Conservation (phyloP, 2,888 invertebrate species). For the Microplitis manilae region DNA sequence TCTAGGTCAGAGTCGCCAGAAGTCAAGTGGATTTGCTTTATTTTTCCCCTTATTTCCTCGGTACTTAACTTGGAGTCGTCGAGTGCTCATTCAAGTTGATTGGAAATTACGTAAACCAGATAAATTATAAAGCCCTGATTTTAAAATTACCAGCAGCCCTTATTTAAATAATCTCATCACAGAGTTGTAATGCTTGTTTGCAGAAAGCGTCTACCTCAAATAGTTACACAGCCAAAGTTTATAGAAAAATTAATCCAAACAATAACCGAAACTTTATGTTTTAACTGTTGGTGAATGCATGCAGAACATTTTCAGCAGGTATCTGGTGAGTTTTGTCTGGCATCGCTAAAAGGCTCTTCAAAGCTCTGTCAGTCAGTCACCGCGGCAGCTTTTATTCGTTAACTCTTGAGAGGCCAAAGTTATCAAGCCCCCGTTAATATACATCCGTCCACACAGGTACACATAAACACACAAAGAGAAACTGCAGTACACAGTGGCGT, state of each 20-base stretch:
- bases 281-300: too few species aligned
- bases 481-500: constrained; percentile 8
- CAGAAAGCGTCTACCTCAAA: too few species aligned
- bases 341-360: constrained; percentile 22
- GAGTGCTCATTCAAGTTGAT: background rate
- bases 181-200: too few species aligned
- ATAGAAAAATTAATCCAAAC: too few species aligned
- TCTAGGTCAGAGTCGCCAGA: constrained; percentile 7
- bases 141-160: too few species aligned
- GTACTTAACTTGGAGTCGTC: background rate
- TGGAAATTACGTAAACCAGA: background rate
- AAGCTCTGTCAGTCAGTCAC: constrained; percentile 16
- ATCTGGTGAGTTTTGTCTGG: background rate
- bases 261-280: too few species aligned
- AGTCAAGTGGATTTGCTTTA: constrained; percentile 7
- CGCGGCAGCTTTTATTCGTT: constrained; percentile 3
- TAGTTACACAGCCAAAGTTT: too few species aligned
- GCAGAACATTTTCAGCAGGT: too few species aligned
- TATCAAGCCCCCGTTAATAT: constrained; percentile 38
- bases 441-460: background rate
- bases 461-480: background rate
- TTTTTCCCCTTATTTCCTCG: background rate
- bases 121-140: background rate
- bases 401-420: constrained; percentile 33
- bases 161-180: too few species aligned